Evolutionary conservation across 2,888 invertebrate species (phyloP).

Genomic region (Thyatira batis): DNA sequence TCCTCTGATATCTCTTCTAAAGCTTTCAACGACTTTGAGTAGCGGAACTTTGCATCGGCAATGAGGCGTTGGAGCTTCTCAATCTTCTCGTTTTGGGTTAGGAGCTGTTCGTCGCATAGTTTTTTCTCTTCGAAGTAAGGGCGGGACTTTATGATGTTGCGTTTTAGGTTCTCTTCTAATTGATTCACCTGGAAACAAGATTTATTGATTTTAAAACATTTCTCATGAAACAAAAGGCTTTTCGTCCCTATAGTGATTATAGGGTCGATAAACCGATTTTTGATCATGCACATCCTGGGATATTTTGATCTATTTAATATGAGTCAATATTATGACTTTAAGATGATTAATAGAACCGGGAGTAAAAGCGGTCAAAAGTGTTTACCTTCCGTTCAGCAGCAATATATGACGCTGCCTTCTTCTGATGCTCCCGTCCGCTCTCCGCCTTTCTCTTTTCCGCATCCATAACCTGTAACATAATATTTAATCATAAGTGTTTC

Average conservation of each 20-base stretch:
- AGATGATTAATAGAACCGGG: too few relatives aligned
- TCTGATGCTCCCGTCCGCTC: constrained; percentile 93
- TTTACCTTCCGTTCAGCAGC: constrained; percentile 89
- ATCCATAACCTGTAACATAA: constrained; percentile 90
- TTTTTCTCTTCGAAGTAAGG: constrained; percentile 96
- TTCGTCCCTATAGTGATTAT: too few relatives aligned
- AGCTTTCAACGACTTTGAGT: constrained; percentile 90
- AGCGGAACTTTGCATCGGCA: constrained; percentile 89
- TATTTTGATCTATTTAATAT: too few relatives aligned
- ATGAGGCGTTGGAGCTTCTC: constrained; percentile 91
- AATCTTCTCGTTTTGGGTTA: constrained; percentile 92
- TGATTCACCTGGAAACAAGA: constrained; percentile 83
- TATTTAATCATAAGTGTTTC: too few relatives aligned
- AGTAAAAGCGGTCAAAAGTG: too few relatives aligned
- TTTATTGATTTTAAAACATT: not conserved
- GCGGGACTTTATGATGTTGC: constrained; percentile 92
- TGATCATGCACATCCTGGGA: too few relatives aligned
- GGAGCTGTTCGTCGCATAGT: constrained; percentile 91
- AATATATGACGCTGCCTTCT: constrained; percentile 90
- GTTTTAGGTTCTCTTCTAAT: constrained; percentile 90
- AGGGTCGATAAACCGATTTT: too few relatives aligned
- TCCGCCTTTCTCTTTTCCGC: constrained; percentile 95
- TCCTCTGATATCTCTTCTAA: constrained; percentile 96
- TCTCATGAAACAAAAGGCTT: not conserved
- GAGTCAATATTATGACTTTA: too few relatives aligned